Base-by-base conservation (phyloP, 2,888 invertebrate species). In the Synanthedon tipuliformis region DNA sequence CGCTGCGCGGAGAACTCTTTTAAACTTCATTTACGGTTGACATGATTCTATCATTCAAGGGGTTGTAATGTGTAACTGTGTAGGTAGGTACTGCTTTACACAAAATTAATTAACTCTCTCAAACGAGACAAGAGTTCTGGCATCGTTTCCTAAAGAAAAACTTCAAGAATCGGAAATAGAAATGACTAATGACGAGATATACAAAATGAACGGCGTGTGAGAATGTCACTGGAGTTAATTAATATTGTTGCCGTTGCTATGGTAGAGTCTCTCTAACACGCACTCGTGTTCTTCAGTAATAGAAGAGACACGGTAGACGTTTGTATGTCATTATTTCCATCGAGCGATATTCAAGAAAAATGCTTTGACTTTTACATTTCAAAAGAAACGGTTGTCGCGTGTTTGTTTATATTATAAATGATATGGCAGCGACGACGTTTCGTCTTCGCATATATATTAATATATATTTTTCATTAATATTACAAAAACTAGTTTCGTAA, bases 121-220 rank as follows among this genome's bases (percentile, higher is more conserved):
- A 50, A 67, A 67, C 72, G 69, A 64, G 69, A 59, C 73, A 75
- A 52, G 67, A 67, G 68, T 78, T 82, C 81, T 81, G 83, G 81
- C 81, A 76, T 68, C 73, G 61, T 59, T 60, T 62, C 59, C 56
- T 55, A 27, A 55, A 50, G 75, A 81, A 83, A 83, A 84, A 81
- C 75, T 80, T 73, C 66, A 70, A 69, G 57, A 72, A 80, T 81
- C 73, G 77, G 75, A 82, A 85, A 84, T 85, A 86, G 84, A 77
- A 75, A 64, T 82, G 82, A 84, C 60, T 83, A 79, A 86, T 81
- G 82, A 75, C 68, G 66, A 58, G 65, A 66, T 69, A 69, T 69
- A 70, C 68, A 69, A 74, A 79, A 79, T 75, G 78, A 75, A 79
- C 69, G 81, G 75, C 81, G 76, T 81, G 82, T 77, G 81, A 79